Conservation (phyloP, 2,113 vertebrate species). For the Oncorhynchus masou region DNA sequence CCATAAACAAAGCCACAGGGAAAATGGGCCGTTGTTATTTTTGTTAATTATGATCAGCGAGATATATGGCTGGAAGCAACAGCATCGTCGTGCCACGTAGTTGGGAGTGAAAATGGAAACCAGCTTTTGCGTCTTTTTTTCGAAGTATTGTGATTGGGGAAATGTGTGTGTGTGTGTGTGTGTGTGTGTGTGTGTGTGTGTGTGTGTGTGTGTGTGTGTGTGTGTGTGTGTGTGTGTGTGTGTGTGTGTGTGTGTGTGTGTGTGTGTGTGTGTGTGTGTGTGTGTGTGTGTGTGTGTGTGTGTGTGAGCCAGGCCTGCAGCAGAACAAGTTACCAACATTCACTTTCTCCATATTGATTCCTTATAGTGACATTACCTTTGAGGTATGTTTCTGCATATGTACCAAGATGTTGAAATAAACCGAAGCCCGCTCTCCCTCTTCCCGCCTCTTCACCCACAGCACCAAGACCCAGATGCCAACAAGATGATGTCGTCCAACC, state of each 20-base stretch:
- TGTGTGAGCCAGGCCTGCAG: not conserved
- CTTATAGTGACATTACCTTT: no score
- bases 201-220: constrained; percentile 6
- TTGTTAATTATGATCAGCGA: constrained; percentile 41
- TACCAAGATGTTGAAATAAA: no score
- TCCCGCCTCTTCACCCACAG: constrained; percentile 38
- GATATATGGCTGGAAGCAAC: constrained; percentile 27
- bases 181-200: constrained; percentile 12
- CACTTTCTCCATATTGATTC: no score
- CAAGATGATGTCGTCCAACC: constrained; percentile 88
- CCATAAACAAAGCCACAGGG: constrained; percentile 26
- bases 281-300: constrained; percentile 16
- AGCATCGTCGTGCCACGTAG: constrained; percentile 30
- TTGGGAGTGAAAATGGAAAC: constrained; percentile 41
- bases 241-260: constrained; percentile 12
- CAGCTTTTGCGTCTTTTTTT: constrained; percentile 47
- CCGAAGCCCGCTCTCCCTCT: not conserved
- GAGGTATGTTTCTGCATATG: no score
- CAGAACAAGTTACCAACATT: no score
- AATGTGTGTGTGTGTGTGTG: constrained; percentile 14
- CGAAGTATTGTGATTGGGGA: constrained; percentile 1
- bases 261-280: constrained; percentile 13
- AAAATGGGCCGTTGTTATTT: constrained; percentile 18
- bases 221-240: constrained; percentile 15
- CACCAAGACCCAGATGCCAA: constrained; percentile 95